phyloP scores from a whole-genome alignment of 1,140 invertebrate species.

The Metaphire vulgaris region DNA sequence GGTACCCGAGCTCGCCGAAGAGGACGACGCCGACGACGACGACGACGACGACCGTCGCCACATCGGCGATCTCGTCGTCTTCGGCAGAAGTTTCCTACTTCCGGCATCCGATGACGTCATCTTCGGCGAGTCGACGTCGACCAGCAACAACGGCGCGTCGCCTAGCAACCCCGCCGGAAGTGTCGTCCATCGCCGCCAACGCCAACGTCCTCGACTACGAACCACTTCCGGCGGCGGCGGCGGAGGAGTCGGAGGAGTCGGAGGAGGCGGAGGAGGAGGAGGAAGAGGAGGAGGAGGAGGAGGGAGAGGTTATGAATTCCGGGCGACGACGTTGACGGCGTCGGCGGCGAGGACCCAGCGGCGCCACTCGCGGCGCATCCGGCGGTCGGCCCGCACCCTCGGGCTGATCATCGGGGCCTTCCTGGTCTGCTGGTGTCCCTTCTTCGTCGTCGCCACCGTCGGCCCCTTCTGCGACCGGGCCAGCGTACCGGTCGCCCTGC shows the following conservation, averaged over 20 bases:
- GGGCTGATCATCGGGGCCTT: conserved; percentile 88
- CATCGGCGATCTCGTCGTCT: not conserved
- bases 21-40: too few relatives aligned
- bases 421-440: conserved; percentile 86
- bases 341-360: not conserved
- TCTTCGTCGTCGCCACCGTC: conserved; percentile 86
- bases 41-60: too few relatives aligned
- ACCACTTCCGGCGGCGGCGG: not conserved
- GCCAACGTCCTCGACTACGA: too few relatives aligned
- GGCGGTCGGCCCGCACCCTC: conserved; percentile 57
- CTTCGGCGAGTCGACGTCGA: not conserved
- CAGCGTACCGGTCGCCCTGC: conserved; percentile 13
- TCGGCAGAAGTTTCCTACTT: not conserved
- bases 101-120: not conserved
- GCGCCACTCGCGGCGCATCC: conserved; percentile 10
- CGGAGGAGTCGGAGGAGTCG: not conserved
- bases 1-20: not conserved
- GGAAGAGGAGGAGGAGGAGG: too few relatives aligned
- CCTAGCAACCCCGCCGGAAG: not conserved
- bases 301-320: not conserved
- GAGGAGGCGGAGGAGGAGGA: not conserved
- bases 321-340: not conserved
- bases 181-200: too few relatives aligned
- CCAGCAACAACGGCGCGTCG: not conserved
- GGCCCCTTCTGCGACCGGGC: conserved; percentile 59